These are phyloP conservation scores for Mandrillus leucophaeus DNA, from an alignment of 2,113 vertebrate species.

Conservation along the genomic window DNA sequence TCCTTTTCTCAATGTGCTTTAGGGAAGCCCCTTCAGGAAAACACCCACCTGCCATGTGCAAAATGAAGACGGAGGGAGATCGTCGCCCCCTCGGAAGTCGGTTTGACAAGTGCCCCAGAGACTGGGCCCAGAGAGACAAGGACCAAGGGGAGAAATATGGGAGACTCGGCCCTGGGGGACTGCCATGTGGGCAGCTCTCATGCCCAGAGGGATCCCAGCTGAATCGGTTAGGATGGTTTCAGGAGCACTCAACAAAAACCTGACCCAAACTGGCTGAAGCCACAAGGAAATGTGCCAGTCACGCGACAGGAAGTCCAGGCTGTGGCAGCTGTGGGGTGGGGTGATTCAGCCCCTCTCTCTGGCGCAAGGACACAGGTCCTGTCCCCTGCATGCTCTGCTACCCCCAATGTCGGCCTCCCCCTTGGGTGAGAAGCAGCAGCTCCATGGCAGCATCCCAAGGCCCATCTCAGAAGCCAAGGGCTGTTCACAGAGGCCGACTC, in stretches of 20 bases:
- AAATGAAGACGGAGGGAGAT: background rate
- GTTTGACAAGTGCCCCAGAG: background rate
- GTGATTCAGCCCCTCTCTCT: background rate
- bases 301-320: background rate
- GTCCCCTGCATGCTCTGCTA: background rate
- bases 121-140: background rate
- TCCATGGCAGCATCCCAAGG: accelerated
- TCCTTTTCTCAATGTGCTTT: background rate
- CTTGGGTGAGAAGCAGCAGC: background rate
- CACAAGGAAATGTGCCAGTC: background rate
- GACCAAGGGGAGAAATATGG: background rate
- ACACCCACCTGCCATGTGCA: accelerated
- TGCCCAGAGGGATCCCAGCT: background rate
- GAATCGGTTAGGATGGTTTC: accelerated
- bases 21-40: background rate
- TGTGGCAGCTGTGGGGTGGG: background rate
- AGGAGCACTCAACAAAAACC: background rate
- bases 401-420: background rate
- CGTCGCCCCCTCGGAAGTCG: too few species aligned
- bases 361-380: too few species aligned
- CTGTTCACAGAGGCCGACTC: background rate
- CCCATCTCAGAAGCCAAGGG: background rate
- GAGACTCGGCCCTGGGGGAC: background rate
- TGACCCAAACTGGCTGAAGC: accelerated
- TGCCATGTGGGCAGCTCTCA: accelerated